Percentiles rank a stretch among this genome's conserved stretches.
Conservation (phyloP, 2,888 invertebrate genomes). For the Odontocerum albicorne region DNA sequence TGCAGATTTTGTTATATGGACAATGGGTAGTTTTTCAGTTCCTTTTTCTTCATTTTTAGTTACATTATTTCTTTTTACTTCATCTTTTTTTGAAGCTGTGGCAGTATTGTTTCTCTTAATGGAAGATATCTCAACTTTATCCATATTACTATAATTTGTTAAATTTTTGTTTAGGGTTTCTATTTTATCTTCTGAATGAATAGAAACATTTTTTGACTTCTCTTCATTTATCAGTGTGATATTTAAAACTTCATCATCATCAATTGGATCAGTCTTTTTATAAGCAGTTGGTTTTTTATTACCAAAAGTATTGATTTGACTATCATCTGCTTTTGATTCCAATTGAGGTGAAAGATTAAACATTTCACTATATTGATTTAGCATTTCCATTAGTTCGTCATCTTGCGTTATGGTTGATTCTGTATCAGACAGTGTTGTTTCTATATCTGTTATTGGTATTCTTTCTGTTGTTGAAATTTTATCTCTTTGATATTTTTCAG, state of each 20-base stretch:
- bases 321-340: slow-evolving; percentile 19
- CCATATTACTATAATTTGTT: too few relatives aligned
- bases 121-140: too few relatives aligned
- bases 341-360: slow-evolving; percentile 20
- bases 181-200: too few relatives aligned
- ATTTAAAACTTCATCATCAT: neutral
- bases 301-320: too few relatives aligned
- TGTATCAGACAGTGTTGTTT: slow-evolving; percentile 2
- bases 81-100: too few relatives aligned
- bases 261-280: slow-evolving; percentile 15
- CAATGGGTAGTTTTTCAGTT: too few relatives aligned
- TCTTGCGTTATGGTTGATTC: slow-evolving; percentile 19
- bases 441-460: neutral
- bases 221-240: neutral
- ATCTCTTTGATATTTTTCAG: slow-evolving; percentile 14
- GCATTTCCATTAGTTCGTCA: slow-evolving; percentile 34
- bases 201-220: too few relatives aligned
- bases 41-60: too few relatives aligned
- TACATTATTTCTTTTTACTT: too few relatives aligned
- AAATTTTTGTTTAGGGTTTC: too few relatives aligned
- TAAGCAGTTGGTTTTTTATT: slow-evolving; percentile 16
- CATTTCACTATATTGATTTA: slow-evolving; percentile 33
- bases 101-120: too few relatives aligned
- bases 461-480: neutral
- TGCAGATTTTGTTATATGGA: too few relatives aligned